phyloP scores from a whole-genome alignment of 2,113 vertebrate species.

The Mustelus asterias region DNA sequence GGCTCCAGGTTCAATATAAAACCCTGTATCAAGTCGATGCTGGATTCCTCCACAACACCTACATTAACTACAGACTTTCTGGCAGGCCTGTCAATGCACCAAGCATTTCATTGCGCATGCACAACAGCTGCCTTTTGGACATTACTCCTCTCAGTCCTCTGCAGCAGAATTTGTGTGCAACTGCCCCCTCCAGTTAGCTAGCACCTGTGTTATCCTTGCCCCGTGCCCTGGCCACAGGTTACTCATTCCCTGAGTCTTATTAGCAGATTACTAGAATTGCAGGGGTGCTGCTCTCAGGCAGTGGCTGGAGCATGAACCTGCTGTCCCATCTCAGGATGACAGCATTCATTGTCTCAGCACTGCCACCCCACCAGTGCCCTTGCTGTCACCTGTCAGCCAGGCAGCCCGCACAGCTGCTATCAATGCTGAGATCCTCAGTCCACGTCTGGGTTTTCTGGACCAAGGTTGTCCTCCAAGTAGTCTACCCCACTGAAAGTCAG shows the following conservation, averaged over 20 bases:
- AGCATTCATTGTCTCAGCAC: no score
- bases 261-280: neutral
- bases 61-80: neutral
- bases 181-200: neutral
- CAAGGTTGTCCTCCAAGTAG: neutral
- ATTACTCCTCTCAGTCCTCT: neutral
- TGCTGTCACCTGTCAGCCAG: neutral
- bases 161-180: neutral
- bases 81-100: neutral
- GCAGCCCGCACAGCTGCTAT: neutral
- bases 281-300: neutral
- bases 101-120: neutral
- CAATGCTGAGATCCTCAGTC: neutral
- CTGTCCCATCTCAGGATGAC: neutral
- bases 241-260: neutral
- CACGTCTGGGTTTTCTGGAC: neutral
- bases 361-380: neutral
- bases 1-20: neutral
- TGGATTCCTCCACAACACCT: neutral
- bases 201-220: neutral
- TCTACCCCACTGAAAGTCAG: neutral
- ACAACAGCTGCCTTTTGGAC: neutral
- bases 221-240: neutral
- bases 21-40: neutral
- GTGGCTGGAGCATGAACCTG: neutral